Evolutionary conservation across 2,113 vertebrate genomes (phyloP).

Genomic region (Lamprotornis superbus): DNA sequence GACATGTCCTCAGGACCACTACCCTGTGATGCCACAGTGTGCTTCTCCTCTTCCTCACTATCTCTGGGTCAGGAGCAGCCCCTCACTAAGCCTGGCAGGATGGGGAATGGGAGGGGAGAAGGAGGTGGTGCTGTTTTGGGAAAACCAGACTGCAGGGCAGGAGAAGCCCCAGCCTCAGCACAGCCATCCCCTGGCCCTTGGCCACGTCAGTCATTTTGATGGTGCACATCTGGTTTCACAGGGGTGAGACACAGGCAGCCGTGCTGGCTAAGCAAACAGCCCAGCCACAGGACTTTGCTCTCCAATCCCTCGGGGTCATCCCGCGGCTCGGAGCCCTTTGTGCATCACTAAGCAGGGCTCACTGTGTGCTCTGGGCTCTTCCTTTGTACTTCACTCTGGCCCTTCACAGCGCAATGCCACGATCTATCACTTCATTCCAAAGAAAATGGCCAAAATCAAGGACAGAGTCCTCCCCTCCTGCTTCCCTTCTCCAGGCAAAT

Average conservation of each 20-base stretch:
- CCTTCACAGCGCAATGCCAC: not conserved
- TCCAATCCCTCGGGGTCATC: not conserved
- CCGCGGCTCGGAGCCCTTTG: not conserved
- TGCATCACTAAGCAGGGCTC: not conserved
- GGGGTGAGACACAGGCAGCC: not conserved
- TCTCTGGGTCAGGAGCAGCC: not conserved
- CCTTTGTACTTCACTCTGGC: not conserved
- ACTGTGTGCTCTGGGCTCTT: not conserved
- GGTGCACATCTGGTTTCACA: conserved; percentile 29
- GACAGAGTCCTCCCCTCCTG: not conserved
- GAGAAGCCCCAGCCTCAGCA: not conserved
- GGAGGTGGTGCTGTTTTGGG: not conserved
- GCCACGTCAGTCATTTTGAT: not conserved
- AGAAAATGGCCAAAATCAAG: not conserved
- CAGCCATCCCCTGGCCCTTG: not conserved
- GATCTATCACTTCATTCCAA: not conserved
- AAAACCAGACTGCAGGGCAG: not conserved
- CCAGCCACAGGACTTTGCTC: not conserved
- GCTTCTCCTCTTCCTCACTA: not conserved
- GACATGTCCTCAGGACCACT: not conserved
- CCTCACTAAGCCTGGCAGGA: accelerated
- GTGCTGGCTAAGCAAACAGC: conserved; percentile 10
- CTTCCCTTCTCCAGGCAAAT: not conserved
- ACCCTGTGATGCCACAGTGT: not conserved
- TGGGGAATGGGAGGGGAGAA: not conserved